phyloP scores from a whole-genome alignment of 2,888 invertebrate genomes.

The Acronicta alni region DNA sequence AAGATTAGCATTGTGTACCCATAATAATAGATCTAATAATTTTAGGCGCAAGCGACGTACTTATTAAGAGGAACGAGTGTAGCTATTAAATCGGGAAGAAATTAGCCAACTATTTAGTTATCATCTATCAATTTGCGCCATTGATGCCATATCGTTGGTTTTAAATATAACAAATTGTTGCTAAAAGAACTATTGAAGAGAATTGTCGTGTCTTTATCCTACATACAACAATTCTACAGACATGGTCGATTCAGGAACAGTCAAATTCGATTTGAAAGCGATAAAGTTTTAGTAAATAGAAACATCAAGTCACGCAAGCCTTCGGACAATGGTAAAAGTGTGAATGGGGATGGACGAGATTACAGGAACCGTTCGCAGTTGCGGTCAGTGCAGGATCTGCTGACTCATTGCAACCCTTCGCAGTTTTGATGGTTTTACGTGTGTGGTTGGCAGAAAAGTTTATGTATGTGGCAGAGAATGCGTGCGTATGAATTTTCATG shows the following conservation, averaged over 20 bases:
- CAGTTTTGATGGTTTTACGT: conserved; percentile 22
- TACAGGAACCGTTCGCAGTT: conserved; percentile 44
- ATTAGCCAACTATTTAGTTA: conserved; percentile 5
- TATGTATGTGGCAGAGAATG: conserved; percentile 22
- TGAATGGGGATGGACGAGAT: conserved; percentile 63
- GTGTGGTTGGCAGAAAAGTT: conserved; percentile 51
- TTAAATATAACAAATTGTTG: conserved; percentile 19
- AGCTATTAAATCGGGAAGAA: neutral
- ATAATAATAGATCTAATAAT: too few species aligned
- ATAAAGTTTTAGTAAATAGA: conserved; percentile 44
- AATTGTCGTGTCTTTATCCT: conserved; percentile 1
- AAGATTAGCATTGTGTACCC: too few species aligned
- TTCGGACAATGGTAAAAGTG: conserved; percentile 54
- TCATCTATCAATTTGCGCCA: conserved; percentile 9
- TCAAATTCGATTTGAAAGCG: conserved; percentile 35
- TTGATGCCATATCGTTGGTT: conserved; percentile 8
- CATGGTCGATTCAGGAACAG: conserved; percentile 16
- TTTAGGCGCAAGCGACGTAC: too few species aligned
- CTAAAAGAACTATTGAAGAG: conserved; percentile 4
- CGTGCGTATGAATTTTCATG: too few species aligned
- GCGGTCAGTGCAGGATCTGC: conserved; percentile 53
- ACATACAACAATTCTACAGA: conserved; percentile 13
- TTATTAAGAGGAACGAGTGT: too few species aligned
- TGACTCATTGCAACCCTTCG: conserved; percentile 65
- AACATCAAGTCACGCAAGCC: conserved; percentile 41